Evolutionary conservation across 2,113 vertebrate genomes (phyloP), one percentile per base, ranked within the genome.

Genomic region (Ageneiosus marmoratus): DNA sequence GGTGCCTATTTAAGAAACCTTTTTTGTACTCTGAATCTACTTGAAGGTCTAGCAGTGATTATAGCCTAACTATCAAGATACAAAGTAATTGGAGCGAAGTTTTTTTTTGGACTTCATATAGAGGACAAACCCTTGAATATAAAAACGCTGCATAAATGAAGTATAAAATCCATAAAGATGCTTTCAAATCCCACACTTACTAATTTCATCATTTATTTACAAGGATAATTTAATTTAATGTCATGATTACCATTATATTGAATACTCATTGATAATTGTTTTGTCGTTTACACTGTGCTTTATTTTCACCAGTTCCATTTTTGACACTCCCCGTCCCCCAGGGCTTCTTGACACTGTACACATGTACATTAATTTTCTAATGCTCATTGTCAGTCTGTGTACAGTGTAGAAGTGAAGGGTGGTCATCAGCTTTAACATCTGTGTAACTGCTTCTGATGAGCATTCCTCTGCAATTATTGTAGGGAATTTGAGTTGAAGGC

Each of bases 401-500:
- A 24, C 11, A 16, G 27, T 34, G 15, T 65, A 29, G 16, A 65
- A 65, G 9, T 2, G 62, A 63, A 4, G 15, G 24, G 13, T 56
- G 12, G 60, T 32, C 56, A n/a, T n/a, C 24, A 29, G 16, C 60
- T 9, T 44, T 13, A 0, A 62, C 41, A 20, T 62, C 27, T 62
- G n/a, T 78, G 37, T 50, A 16, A 22, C 9, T 48, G 20, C 60
- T 32, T 2, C n/a, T 60, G 24, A 60, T 88, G 27, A 85, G 16
- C 1, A 41, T 16, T 22, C 50, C 13, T 70, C n/a, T 65, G 37
- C 29, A 41, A 37, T 55, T 55, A 7, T 76, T 76, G 29, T 80
- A 95, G 94, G 34, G 90, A 91, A 13, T 92, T 92, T 58, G 89
- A 89, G 5, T 89, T 93, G 48, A 90, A 92, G 80, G 90, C 77